These are phyloP conservation scores for Acronicta alni DNA, from an alignment of 2,888 invertebrate species.

Conservation along the genomic window DNA sequence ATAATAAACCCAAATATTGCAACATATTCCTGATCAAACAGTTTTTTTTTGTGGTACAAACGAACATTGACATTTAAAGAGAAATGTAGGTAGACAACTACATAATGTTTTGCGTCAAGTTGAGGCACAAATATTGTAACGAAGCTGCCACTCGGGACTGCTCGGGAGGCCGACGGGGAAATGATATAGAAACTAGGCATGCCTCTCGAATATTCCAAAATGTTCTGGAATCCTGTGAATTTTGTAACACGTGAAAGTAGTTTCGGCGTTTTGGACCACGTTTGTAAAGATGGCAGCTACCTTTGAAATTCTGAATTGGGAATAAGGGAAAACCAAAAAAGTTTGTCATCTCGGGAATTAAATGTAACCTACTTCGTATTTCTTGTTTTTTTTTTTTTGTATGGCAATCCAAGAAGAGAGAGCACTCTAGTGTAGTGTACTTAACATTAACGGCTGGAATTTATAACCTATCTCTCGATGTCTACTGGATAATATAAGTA, in stretches of 20 bases:
- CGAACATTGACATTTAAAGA: conserved; percentile 7
- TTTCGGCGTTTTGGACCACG: conserved; percentile 33
- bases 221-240: conserved; percentile 52
- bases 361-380: background rate
- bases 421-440: too few species aligned
- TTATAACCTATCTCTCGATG: too few species aligned
- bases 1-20: conserved; percentile 32
- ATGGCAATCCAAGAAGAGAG: too few species aligned
- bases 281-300: conserved; percentile 23
- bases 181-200: conserved; percentile 55
- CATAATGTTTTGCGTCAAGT: conserved; percentile 47
- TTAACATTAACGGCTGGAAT: too few species aligned
- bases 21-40: conserved; percentile 8
- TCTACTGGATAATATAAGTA: too few species aligned
- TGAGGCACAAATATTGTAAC: conserved; percentile 54
- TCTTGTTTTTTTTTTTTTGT: background rate
- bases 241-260: conserved; percentile 56
- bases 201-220: conserved; percentile 52
- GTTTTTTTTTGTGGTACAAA: background rate
- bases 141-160: conserved; percentile 45
- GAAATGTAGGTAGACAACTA: conserved; percentile 17
- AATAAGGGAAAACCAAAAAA: conserved; percentile 42
- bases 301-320: conserved; percentile 30
- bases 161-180: conserved; percentile 45
- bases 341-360: conserved; percentile 26